Percentiles rank a stretch among this genome's conserved stretches.
phyloP scores from a whole-genome alignment of 1,140 invertebrate genomes.

The Drosophila auraria region DNA sequence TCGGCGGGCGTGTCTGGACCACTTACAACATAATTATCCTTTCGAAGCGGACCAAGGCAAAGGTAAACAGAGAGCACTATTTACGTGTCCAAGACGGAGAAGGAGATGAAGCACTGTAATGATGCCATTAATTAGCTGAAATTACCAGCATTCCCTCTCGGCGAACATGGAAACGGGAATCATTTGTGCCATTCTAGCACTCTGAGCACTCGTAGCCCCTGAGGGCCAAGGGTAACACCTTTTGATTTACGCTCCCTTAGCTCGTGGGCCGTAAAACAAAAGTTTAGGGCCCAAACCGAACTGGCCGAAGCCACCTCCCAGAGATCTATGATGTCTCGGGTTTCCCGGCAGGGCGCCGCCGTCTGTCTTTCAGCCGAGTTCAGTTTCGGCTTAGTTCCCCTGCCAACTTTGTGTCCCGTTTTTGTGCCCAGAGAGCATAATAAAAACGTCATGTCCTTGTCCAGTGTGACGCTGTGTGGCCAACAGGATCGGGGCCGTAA shows the following conservation, averaged over 20 bases:
- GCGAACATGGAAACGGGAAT: constrained; percentile 15
- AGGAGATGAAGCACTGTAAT: constrained; percentile 48
- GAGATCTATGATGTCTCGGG: constrained; percentile 64
- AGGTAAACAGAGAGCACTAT: constrained; percentile 42
- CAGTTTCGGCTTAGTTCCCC: neutral
- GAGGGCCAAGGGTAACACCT: constrained; percentile 68
- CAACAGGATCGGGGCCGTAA: constrained; percentile 51
- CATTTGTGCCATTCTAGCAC: constrained; percentile 49
- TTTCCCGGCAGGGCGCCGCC: constrained; percentile 75
- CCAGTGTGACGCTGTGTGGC: constrained; percentile 52
- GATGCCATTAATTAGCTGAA: constrained; percentile 79
- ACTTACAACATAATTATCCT: constrained; percentile 77
- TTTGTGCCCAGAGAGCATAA: constrained; percentile 50
- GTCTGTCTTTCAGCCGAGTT: constrained; percentile 23
- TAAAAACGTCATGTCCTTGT: constrained; percentile 82
- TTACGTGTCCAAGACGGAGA: constrained; percentile 38
- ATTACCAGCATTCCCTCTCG: constrained; percentile 61
- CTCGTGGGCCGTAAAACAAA: constrained; percentile 72
- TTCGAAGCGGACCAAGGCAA: constrained; percentile 14
- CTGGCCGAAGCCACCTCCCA: constrained; percentile 11
- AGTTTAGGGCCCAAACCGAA: constrained; percentile 51
- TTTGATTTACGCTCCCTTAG: constrained; percentile 70
- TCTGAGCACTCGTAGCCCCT: constrained; percentile 37
- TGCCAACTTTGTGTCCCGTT: neutral
- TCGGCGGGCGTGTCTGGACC: constrained; percentile 51